Evolutionary conservation across 2,113 vertebrate species (phyloP).

Genomic region (Ceyx cyanopectus): DNA sequence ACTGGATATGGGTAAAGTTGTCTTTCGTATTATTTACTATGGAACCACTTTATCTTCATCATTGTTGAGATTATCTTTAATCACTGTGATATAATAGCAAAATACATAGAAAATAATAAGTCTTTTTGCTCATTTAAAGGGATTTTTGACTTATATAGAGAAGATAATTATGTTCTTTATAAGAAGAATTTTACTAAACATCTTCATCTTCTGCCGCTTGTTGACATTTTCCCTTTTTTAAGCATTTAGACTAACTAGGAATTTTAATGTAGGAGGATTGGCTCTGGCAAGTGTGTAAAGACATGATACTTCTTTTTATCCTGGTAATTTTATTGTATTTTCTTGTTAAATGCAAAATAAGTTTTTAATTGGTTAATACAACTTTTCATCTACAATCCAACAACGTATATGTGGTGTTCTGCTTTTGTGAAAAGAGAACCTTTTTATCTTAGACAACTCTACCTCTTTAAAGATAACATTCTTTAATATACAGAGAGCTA

Average conservation of each 20-base stretch:
- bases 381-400: not conserved
- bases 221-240: not conserved
- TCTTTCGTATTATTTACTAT: not conserved
- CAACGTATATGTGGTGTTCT: not conserved
- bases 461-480: not conserved
- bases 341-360: not conserved
- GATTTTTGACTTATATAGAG: not conserved
- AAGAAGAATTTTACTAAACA: not conserved
- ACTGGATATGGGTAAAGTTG: not conserved
- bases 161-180: not conserved
- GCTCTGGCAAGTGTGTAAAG: constrained; percentile 16
- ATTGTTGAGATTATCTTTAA: constrained; percentile 19
- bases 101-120: constrained; percentile 24
- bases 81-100: not conserved
- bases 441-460: not conserved
- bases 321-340: not conserved
- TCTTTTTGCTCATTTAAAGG: not conserved
- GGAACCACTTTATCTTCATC: not conserved
- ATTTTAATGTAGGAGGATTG: not conserved
- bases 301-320: not conserved
- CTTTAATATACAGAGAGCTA: not conserved
- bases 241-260: not conserved
- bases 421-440: not conserved
- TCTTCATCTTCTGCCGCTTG: not conserved
- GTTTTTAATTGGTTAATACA: not conserved